Base-by-base conservation (phyloP, 2,888 invertebrate species). In the Apocheima hispidaria region DNA sequence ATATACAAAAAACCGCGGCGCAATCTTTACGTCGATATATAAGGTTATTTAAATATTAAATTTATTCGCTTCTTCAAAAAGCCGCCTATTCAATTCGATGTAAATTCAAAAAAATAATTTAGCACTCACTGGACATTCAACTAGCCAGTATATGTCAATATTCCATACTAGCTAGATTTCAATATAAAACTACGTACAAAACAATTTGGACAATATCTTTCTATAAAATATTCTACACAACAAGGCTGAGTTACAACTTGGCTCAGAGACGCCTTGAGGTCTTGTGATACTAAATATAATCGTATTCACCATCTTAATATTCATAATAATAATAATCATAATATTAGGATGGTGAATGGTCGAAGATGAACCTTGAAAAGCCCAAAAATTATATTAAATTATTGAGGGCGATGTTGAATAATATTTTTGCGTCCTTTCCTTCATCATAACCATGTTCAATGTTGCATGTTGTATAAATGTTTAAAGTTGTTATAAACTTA, bases 171-270 rank as follows among this genome's bases (percentile, higher is more conserved):
- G 49, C 49, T 49, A 53, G 14, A 41, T 54, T 49, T 43, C 43
- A 54, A 54, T 46, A 7, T 46, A 20, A 26, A 23, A 38, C 50
- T 50, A 50, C 36, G 23, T 50, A 50, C 38, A 50, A 50, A 50
- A 38, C 18, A 26, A 20, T 23, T 50, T 50, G 16, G 12, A 54
- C 53, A 54, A 26, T 14, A 16, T 59, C 21, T 40, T 49, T 16
- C 7, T 35, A 49, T 49, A 49, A 38, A 60, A 49, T 50, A 43
- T 49, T 30, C 26, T 41, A 49, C 12, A 60, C 16, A 40, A 36
- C 23, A 44, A 36, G 33, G 50, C 43, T 9, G 2, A 14, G 35
- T 44, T 20, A 36, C 46, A 40, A 12, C 9, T 41, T 26, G 26
- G 40, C 41, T 20, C 48, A 48, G 58, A 46, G 7, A 21, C n/a